These are phyloP conservation scores for Smutsia gigantea DNA, from an alignment of 2,797 vertebrate genomes.

Conservation along the genomic window DNA sequence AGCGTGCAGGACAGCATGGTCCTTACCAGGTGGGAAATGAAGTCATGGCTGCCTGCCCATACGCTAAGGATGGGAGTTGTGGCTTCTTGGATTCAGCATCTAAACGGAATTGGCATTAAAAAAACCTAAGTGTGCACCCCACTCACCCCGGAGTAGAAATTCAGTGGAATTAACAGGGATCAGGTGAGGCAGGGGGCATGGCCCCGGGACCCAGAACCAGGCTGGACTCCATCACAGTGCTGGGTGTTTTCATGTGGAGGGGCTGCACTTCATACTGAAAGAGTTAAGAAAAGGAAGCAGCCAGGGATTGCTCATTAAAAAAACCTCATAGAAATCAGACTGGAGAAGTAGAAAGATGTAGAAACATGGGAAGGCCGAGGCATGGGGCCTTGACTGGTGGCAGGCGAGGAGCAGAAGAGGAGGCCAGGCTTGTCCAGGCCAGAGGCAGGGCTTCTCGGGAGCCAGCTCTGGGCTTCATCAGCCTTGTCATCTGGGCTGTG, in stretches of 20 bases:
- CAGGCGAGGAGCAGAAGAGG: constrained; percentile 6
- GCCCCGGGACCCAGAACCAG: constrained; percentile 63
- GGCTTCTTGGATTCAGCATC: constrained; percentile 64
- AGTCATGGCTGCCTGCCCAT: constrained; percentile 10
- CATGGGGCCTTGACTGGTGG: neutral
- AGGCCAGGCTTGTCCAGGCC: neutral
- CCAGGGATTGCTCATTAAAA: constrained; percentile 82
- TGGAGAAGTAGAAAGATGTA: constrained; percentile 85
- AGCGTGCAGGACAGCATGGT: neutral
- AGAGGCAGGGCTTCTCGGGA: neutral
- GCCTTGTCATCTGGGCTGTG: neutral
- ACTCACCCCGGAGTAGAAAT: constrained; percentile 64
- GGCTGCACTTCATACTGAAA: constrained; percentile 82
- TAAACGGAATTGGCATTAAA: constrained; percentile 69
- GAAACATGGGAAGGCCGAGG: constrained; percentile 72
- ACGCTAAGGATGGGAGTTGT: constrained; percentile 38
- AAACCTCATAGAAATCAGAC: constrained; percentile 83
- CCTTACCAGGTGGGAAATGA: neutral
- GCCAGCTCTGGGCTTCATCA: neutral
- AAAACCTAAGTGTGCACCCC: constrained; percentile 62
- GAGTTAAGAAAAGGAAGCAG: constrained; percentile 85
- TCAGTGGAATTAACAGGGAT: constrained; percentile 19
- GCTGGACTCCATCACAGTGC: constrained; percentile 87
- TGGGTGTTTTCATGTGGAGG: constrained; percentile 81
- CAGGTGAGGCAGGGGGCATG: constrained; percentile 58